Base-by-base conservation (phyloP, 2,797 vertebrate genomes). In the Novumbra hubbsi region DNA sequence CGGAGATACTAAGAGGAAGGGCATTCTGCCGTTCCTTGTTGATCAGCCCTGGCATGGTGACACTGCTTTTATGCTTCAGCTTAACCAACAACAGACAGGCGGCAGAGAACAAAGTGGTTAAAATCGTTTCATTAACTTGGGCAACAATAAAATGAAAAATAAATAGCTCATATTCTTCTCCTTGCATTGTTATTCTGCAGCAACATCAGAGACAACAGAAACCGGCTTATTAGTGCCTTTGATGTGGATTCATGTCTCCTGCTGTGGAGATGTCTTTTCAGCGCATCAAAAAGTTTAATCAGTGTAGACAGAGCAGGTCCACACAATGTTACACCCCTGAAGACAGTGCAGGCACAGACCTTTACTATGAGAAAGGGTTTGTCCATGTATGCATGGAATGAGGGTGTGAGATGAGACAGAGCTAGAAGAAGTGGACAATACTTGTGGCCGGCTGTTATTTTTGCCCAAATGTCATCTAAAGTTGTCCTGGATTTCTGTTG, bases 1-100 rank as follows among this genome's bases (percentile, higher is more conserved):
- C 95, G 0, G 96, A 97, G 0, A 94, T 80, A 0, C 93, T 93
- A 85, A 99, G 96, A 15, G 96, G 97, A 80, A 99, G 85, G 0
- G 92, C 89, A 7, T 86, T 92, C 69, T 87, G 80, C 2, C 92
- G 97, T 15, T 74, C 80, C 77, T 90, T 86, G 90, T 97, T 98
- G 57, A 99, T 90, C 80, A 99, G 93, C 80, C 98, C 97, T 0
- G 96, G 97, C 98, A 99, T 98, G 85, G 80, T 83, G 28, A 32
- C 5, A 79, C 34, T 1, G 16, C 32, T 76, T 88, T 83, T 77
- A 84, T 68, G 74, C 82, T 55, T 86, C 88, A 88, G 81, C 12
- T 75, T 78, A 65, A 68, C 11, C 41, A 19, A 28, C n/a, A 15
- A 67, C 67, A 41, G 70, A 27, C 2, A 38, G 55, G 30, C 62